Evolutionary conservation across 2,888 invertebrate genomes (phyloP), one percentile per base, ranked within the genome.

Genomic region (Oconnorella tubifera): DNA sequence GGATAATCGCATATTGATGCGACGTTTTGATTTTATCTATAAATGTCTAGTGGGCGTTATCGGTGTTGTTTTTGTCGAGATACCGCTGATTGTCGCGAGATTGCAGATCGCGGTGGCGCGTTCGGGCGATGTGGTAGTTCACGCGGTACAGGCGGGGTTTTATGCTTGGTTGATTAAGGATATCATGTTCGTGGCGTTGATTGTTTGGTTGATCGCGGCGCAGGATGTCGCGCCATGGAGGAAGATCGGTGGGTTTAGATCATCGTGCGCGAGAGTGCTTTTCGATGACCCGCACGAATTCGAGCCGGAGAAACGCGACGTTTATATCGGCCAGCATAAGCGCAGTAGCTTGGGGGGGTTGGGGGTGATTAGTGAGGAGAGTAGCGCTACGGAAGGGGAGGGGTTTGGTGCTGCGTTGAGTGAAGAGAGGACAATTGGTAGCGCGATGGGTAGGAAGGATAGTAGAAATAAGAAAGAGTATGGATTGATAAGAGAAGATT

Each of bases 221-320:
- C 56, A 61, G 27, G 59, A 66, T 25, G 65, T 56, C 27, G 33
- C 65, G n/a, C 60, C 57, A n/a, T 59, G 63, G 33, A 32, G 51
- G 33, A 32, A 59, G 3, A 28, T 62, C 4, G 6, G 50, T n/a
- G 28, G 48, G 2, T 33, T 57, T 14, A 48, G 57, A 27, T 33
- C 40, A 6, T 32, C 56, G 6, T 66, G 66, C 31, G 60, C 61
- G 2, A 33, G 56, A 23, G 55, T 62, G 3, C 55, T 33, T 28
- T 58, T 71, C n/a, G 72, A 72, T 57, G 68, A 64, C 49, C 59
- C 63, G 6, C 40, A 68, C 33, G 65, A 66, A 19, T 55, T 66
- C 49, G 53, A 69, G 56, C 72, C 72, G 6, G 72, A 72, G 62
- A 72, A 72, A 60, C 56, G 72, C n/a, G 72, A 72, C 48, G 65